A percentile compares a stretch with the other conserved stretches of the same genome.
Evolutionary conservation across 2,113 vertebrate genomes (phyloP).

Genomic region (Colius striatus): DNA sequence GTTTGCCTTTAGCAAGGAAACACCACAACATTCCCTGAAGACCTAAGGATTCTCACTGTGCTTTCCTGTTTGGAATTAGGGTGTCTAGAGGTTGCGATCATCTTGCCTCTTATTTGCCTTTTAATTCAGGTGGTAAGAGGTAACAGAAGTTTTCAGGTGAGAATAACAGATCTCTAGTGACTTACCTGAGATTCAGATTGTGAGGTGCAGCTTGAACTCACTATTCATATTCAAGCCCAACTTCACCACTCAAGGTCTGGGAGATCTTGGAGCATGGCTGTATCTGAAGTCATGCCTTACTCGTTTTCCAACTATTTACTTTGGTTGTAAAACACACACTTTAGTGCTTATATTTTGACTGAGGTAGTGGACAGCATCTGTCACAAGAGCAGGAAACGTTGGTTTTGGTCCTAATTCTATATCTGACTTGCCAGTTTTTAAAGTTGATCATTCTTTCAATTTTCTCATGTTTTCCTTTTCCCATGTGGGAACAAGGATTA

Average conservation of each 20-base stretch:
- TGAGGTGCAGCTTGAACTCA: not conserved
- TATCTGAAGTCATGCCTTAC: not conserved
- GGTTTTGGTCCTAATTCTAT: not conserved
- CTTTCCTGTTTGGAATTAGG: not conserved
- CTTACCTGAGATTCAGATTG: not conserved
- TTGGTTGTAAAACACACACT: not conserved
- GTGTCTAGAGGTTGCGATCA: not conserved
- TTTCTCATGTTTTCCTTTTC: not conserved
- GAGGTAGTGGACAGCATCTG: not conserved
- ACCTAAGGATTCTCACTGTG: not conserved
- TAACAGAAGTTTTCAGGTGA: not conserved
- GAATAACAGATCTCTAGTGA: not conserved
- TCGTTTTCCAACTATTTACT: not conserved
- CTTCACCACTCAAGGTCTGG: not conserved
- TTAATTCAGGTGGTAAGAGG: not conserved
- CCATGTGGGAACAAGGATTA: not conserved
- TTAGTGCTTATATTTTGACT: not conserved
- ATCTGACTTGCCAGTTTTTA: not conserved
- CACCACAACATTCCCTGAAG: rapidly evolving
- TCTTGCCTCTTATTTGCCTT: not conserved
- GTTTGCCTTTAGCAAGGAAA: not conserved
- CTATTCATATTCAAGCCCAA: rapidly evolving
- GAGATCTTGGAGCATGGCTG: not conserved
- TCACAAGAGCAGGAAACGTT: not conserved
- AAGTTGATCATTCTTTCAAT: not conserved